Conservation (phyloP, 2,888 invertebrate genomes). For the Latrodectus hesperus region DNA sequence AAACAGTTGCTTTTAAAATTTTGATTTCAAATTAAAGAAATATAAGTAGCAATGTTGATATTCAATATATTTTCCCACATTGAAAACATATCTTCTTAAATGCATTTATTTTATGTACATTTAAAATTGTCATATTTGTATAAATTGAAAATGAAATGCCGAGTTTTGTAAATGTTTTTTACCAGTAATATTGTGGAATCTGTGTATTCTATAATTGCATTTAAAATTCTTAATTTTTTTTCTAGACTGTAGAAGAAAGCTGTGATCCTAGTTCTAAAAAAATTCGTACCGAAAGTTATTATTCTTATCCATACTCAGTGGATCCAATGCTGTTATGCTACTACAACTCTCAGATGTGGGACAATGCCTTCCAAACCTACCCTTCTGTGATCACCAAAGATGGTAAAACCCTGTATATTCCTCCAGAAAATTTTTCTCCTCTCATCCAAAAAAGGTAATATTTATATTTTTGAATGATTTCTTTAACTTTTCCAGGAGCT, state of each 20-base stretch:
- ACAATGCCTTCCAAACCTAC: conserved; percentile 61
- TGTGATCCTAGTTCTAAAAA: conserved; percentile 55
- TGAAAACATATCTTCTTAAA: too few species aligned
- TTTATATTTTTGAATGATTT: not conserved
- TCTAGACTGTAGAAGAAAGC: conserved; percentile 56
- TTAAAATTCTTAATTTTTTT: not conserved
- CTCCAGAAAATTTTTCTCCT: conserved; percentile 52
- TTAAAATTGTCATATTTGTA: too few species aligned
- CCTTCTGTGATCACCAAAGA: conserved; percentile 66
- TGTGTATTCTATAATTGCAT: too few species aligned
- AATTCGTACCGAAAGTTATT: conserved; percentile 45
- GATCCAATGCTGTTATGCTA: conserved; percentile 59
- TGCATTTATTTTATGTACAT: too few species aligned
- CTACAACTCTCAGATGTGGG: conserved; percentile 56
- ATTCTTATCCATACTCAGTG: conserved; percentile 39
- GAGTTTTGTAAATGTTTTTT: too few species aligned
- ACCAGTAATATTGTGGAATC: too few species aligned
- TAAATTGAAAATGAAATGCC: too few species aligned
- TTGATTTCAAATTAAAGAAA: too few species aligned
- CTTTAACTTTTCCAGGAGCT: too few species aligned
- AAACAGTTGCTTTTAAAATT: too few species aligned
- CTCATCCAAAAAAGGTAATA: conserved; percentile 46
- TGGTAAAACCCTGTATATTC: conserved; percentile 59
- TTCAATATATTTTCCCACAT: too few species aligned
- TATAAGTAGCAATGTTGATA: too few species aligned